A percentile compares a stretch with the other conserved stretches of the same genome.
Evolutionary conservation across 2,797 vertebrate species (phyloP).

Genomic region (Astyanax mexicanus): DNA sequence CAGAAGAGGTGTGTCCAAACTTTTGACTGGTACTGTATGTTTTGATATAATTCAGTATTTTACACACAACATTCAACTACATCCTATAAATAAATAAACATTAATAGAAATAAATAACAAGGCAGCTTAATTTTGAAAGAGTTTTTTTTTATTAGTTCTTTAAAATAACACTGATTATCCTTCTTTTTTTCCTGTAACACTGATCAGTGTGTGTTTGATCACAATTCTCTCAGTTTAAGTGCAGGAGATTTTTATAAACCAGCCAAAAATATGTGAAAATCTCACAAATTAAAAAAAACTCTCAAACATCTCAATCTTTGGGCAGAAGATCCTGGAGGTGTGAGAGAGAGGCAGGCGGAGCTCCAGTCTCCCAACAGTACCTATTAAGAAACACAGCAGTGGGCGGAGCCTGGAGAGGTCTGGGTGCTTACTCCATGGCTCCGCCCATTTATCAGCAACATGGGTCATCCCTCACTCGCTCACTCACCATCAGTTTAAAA

Average conservation of each 20-base stretch:
- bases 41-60: too few relatives aligned
- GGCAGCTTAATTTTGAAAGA: neutral
- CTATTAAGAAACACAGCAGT: neutral
- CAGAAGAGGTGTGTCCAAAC: too few relatives aligned
- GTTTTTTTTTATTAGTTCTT: slow-evolving; percentile 18
- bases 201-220: neutral
- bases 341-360: too few relatives aligned
- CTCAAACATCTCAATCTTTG: neutral
- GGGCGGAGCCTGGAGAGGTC: neutral
- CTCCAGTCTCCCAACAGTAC: neutral
- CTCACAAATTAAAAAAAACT: neutral
- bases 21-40: too few relatives aligned
- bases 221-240: too few relatives aligned
- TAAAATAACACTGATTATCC: slow-evolving; percentile 1
- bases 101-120: too few relatives aligned
- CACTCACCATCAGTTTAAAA: neutral
- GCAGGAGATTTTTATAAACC: too few relatives aligned
- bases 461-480: too few relatives aligned
- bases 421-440: too few relatives aligned
- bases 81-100: too few relatives aligned
- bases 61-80: too few relatives aligned
- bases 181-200: neutral
- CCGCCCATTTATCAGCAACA: neutral
- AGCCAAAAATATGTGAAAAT: neutral
- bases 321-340: neutral